Evolutionary conservation across 2,888 invertebrate genomes (phyloP), one percentile per base, ranked within the genome.

Genomic region (Pseudococcus jackbeardsleyi): DNA sequence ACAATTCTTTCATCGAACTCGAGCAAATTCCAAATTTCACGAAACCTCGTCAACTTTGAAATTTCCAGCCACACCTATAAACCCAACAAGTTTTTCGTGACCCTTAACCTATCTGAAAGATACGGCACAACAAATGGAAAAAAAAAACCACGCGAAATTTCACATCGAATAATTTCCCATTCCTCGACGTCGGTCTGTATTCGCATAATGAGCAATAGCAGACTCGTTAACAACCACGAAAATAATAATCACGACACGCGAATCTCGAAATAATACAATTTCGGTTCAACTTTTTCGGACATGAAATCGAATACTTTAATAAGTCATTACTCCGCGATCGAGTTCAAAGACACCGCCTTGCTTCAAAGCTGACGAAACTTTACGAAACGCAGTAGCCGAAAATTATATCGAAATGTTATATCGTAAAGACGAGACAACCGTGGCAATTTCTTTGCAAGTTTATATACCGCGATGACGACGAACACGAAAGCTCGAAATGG

Each of bases 321-420:
- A 64, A 64, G 64, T 64, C 64, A 64, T 64, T 64, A 64, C 64
- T 22, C 64, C 64, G 19, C 59, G 59, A 59, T 22, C 8, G 64
- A 22, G 64, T 64, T 64, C 64, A 64, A 64, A 64, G 64, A 64
- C 64, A 64, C 22, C 64, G 48, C 48, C 26, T 1, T 33, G 26
- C 3, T 3, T 5, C 17, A 59, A 22, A 64, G 64, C 64, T 11
- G 15, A 11, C 9, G 22, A 64, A 64, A 64, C 9, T 64, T 64
- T 22, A 19, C 22, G 64, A 64, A 9, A 64, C 64, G 22, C 19
- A 3, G 22, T 59, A 59, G n/a, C 15, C n/a, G 19, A 6, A 17
- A 59, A n/a, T 64, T 64, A 19, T 22, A 22, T 9, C 22, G 12
- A 64, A 64, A 64, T 64, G 9, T 22, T 64, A 64, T 22, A 11